phyloP scores from a whole-genome alignment of 1,140 invertebrate genomes.

The Drosophila auraria region DNA sequence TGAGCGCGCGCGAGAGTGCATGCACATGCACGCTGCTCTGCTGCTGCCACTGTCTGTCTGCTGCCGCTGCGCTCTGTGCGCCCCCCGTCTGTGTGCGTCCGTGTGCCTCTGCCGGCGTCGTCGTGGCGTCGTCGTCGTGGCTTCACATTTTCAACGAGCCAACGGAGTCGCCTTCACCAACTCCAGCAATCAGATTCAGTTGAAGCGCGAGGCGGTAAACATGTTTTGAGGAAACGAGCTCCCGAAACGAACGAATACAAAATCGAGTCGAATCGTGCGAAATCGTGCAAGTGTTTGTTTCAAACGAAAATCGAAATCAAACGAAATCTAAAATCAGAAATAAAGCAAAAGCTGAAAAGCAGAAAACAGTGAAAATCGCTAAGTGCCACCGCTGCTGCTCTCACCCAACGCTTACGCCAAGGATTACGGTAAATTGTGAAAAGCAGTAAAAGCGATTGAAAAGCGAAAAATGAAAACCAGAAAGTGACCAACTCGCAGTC shows the following conservation, averaged over 20 bases:
- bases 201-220: constrained; percentile 84
- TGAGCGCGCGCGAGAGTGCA: constrained; percentile 55
- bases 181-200: constrained; percentile 81
- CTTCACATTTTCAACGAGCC: constrained; percentile 82
- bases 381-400: constrained; percentile 20
- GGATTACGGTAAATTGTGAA: constrained; percentile 76
- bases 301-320: constrained; percentile 2
- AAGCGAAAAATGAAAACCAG: constrained; percentile 80
- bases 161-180: constrained; percentile 78
- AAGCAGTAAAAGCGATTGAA: constrained; percentile 64
- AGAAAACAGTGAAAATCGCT: constrained; percentile 43
- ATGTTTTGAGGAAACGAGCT: constrained; percentile 83
- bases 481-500: constrained; percentile 65
- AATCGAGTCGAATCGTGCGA: constrained; percentile 11
- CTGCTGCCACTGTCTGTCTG: constrained; percentile 66
- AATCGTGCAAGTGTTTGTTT: constrained; percentile 21
- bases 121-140: constrained; percentile 60
- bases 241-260: constrained; percentile 39
- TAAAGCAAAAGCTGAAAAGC: constrained; percentile 2
- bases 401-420: constrained; percentile 27
- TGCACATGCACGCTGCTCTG: constrained; percentile 46
- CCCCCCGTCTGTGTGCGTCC: constrained; percentile 20
- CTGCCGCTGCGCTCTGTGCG: constrained; percentile 14
- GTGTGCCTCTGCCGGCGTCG: constrained; percentile 50
- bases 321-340: constrained; percentile 14